Base-by-base conservation (phyloP, 2,113 vertebrate species). In the Caretta caretta region DNA sequence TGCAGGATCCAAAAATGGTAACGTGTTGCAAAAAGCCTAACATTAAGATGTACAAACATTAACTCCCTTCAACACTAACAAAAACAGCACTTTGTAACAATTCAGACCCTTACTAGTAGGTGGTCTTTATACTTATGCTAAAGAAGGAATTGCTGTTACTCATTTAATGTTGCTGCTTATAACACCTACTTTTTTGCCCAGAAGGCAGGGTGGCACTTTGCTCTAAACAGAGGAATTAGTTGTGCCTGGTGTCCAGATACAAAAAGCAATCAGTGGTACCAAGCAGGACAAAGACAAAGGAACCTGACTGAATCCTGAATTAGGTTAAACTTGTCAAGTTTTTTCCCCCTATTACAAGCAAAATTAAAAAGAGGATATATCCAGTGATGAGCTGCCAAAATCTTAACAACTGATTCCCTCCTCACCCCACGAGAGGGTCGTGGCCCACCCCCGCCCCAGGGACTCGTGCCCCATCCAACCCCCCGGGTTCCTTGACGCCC, bases 271-370 rank as follows among this genome's bases (percentile, higher is more conserved):
- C 76, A 75, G n/a, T 93, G 84, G 92, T 86, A 96, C 91, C 96
- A 97, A 97, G 81, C 79, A 65, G 94, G 87, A 22, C 65, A 72
- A 22, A 38, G n/a, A 38, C n/a, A 72, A 38, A 38, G 35, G 65
- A 38, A 38, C 65, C n/a, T 72, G 19, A 38, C n/a, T 38, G 10
- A 72, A 22, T 3, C 24, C 3, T 78, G 90, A 94, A 81, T 69
- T 93, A n/a, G n/a, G 50, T 92, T 97, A 95, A 94, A 93, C 89
- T 94, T 86, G 86, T 94, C 95, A 96, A 96, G 80, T 84, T 59
- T 5, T 53, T 35, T 81, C 16, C 57, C 57, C 57, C 57, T 84
- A 75, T 0, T 0, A 81, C 57, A 88, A 90, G 10, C 10, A 87
- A 87, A 96, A 57, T 42, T 42, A 42, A 42, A 42, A 42, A 42